A percentile compares a stretch with the other conserved stretches of the same genome.
phyloP scores from a whole-genome alignment of 2,888 invertebrate genomes.

The Ethmia dodecea region DNA sequence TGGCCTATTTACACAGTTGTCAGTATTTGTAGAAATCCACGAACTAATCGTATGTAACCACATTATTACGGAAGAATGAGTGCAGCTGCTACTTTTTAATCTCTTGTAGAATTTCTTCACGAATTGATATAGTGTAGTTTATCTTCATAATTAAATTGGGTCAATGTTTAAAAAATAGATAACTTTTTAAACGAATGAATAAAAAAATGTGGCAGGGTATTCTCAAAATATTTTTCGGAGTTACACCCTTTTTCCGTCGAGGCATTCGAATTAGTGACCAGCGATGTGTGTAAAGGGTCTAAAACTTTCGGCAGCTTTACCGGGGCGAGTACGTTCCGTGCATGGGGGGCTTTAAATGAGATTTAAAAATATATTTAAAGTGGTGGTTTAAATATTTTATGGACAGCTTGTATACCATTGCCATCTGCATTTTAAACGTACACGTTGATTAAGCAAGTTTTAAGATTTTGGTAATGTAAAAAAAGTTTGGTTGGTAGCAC shows the following conservation, averaged over 20 bases:
- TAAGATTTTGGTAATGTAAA: too few species aligned
- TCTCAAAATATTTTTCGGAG: conserved; percentile 31
- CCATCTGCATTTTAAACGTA: too few species aligned
- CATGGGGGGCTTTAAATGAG: conserved; percentile 40
- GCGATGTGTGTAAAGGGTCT: conserved; percentile 67
- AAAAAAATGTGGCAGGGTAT: too few species aligned
- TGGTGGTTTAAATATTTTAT: too few species aligned
- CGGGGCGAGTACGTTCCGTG: conserved; percentile 28
- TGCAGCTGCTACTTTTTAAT: conserved; percentile 52
- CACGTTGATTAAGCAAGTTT: too few species aligned
- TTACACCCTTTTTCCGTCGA: conserved; percentile 35
- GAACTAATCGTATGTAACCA: conserved; percentile 35
- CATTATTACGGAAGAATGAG: conserved; percentile 41
- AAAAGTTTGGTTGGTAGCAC: too few species aligned
- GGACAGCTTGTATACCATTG: too few species aligned
- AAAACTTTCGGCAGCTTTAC: conserved; percentile 59
- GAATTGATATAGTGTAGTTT: too few species aligned
- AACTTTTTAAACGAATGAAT: too few species aligned
- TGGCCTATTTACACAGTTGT: conserved; percentile 59
- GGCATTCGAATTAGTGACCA: conserved; percentile 57
- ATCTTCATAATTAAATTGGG: too few species aligned
- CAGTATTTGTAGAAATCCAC: conserved; percentile 47
- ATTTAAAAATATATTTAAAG: too few species aligned
- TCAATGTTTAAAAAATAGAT: too few species aligned
- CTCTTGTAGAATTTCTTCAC: conserved; percentile 29